Evolutionary conservation across 1,140 invertebrate genomes (phyloP), one percentile per base, ranked within the genome.

Genomic region (Oryctes rhinoceros): DNA sequence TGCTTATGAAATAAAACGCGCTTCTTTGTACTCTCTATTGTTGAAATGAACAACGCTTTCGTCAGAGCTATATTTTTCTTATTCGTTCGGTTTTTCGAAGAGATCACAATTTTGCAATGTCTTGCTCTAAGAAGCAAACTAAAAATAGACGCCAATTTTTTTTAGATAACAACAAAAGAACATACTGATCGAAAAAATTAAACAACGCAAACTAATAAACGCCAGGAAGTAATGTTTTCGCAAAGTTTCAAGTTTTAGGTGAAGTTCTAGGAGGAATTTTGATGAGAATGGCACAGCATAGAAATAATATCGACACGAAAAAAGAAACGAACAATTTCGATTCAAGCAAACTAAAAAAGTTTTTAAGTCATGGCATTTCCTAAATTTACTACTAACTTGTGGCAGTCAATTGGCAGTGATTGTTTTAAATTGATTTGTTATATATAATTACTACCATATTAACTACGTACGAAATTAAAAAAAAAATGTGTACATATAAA

Each of bases 321-420:
- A 71, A 24, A 71, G 11, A 37, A 71, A 71, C 13, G 24, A 59
- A 75, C 15, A 79, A 79, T 47, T 79, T 74, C 18, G 44, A 9
- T n/a, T 35, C 35, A 75, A 67, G n/a, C 53, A 71, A 79, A 79
- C 11, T 20, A 74, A 37, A 37, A 78, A 30, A 78, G 67, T 71
- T 71, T 67, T 71, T 71, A 80, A 71, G 75, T 80, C 79, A 80
- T 80, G 79, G 79, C 79, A 80, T 71, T 80, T 76, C 71, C 71
- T 74, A 75, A 80, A 80, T 80, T 80, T 76, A 76, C 79, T 80
- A 79, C 78, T 39, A 79, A 79, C 39, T 78, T 78, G 76, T 81
- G 80, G 80, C 80, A 81, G 80, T 81, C 80, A 76, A 65, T 79
- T 81, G 80, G 80, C 80, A 81, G 80, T 81, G 80, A 76, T 81